phyloP scores from a whole-genome alignment of 2,888 invertebrate genomes.

The Syritta pipiens region DNA sequence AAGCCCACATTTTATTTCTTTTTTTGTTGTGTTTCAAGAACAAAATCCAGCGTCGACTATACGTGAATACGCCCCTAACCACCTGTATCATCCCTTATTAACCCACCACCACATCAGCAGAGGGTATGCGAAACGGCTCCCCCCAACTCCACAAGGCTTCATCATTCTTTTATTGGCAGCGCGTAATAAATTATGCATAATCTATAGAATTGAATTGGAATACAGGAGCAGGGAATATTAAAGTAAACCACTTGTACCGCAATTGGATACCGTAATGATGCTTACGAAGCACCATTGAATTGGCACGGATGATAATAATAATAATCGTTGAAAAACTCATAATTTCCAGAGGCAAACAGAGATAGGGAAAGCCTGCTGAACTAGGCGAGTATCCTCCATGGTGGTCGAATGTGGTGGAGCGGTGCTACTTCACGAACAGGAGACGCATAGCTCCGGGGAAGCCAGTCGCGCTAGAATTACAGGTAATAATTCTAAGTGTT shows the following conservation, averaged over 20 bases:
- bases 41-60: conserved; percentile 21
- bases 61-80: conserved; percentile 7
- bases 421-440: conserved; percentile 8
- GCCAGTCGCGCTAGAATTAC: conserved; percentile 11
- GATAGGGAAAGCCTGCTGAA: neutral
- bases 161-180: conserved; percentile 47
- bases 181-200: conserved; percentile 54
- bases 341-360: conserved; percentile 9
- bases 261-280: conserved; percentile 41
- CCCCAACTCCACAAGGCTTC: neutral
- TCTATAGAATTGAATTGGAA: conserved; percentile 54
- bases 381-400: neutral
- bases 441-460: conserved; percentile 16
- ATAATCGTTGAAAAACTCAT: conserved; percentile 49
- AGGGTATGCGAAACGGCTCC: too few species aligned
- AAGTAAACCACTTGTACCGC: conserved; percentile 38
- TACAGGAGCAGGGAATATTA: conserved; percentile 28
- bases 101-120: too few species aligned
- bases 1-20: neutral
- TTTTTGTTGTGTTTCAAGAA: neutral
- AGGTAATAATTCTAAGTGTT: conserved; percentile 46
- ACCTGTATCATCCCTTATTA: conserved; percentile 23
- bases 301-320: conserved; percentile 34
- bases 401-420: neutral
- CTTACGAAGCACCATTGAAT: conserved; percentile 36